A percentile compares a stretch with the other conserved stretches of the same genome.
These are phyloP conservation scores for Silurus aristotelis DNA, from an alignment of 2,797 vertebrate genomes.

Conservation along the genomic window DNA sequence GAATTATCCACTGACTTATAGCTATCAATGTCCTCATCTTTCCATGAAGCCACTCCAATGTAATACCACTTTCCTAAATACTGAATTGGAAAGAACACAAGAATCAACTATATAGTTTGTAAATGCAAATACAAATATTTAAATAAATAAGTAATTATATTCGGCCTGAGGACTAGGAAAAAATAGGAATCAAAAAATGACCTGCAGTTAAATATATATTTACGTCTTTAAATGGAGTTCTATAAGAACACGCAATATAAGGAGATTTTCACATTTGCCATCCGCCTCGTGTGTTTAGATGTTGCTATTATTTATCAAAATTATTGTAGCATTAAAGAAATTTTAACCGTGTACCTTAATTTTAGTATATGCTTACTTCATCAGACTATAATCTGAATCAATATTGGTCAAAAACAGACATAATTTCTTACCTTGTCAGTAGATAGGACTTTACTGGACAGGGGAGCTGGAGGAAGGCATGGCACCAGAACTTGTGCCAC, in stretches of 20 bases:
- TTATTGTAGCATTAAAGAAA: not conserved
- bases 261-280: not conserved
- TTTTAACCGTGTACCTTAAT: not conserved
- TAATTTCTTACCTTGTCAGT: conserved; percentile 44
- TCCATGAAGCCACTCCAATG: conserved; percentile 46
- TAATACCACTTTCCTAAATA: conserved; percentile 54
- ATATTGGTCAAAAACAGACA: too few species aligned
- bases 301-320: not conserved
- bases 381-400: not conserved
- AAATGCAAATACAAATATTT: not conserved
- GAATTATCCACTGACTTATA: conserved; percentile 26
- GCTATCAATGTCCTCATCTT: conserved; percentile 24
- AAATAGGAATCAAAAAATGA: too few species aligned
- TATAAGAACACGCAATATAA: not conserved
- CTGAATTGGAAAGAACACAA: conserved; percentile 21
- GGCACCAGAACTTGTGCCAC: conserved; percentile 40
- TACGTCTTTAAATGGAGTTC: not conserved
- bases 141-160: too few species aligned
- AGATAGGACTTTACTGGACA: conserved; percentile 29
- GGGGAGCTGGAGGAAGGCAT: conserved; percentile 50
- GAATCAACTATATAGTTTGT: not conserved
- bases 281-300: not conserved
- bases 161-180: too few species aligned
- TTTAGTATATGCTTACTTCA: not conserved
- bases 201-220: not conserved